Base-by-base conservation (phyloP, 2,797 vertebrate species). In the Acanthornis magna region DNA sequence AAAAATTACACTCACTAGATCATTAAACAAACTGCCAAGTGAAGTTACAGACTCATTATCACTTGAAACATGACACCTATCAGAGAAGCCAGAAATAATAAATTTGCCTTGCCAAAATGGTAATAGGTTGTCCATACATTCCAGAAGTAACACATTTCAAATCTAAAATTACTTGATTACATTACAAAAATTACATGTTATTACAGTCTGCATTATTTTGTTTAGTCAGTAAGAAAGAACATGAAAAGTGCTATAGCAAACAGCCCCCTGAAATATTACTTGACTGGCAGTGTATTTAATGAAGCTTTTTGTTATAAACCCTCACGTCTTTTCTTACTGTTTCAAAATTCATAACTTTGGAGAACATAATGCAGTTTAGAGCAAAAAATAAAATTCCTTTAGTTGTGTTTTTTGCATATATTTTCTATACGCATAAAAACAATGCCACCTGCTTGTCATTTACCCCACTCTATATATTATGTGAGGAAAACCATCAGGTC, bases 11-110 rank as follows among this genome's bases (percentile, higher is more conserved):
- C 51, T 83, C 82, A 91, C n/a, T 45, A 89, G 88, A 75, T 91
- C 92, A 95, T 92, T 93, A 96, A 91, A 54, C 80, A 95, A 86
- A 40, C 71, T 92, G 84, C 80, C 94, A 94, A 96, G 45, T 42
- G 60, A 96, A 96, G 89, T 95, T 96, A 95, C 45, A 93, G 72
- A 91, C 67, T 90, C 76, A 86, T 97, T 91, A 96, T 80, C 75
- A 61, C 54, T 94, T 95, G 93, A 92, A 93, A 97, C 93, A 88
- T 60, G 77, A 85, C 66, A 96, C 60, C 53, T 90, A 67, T 87
- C 91, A 53, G 73, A 95, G 63, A 34, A 92, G 87, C 71, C 78
- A 91, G 72, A 90, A 93, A 91, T 92, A 95, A 87, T 82, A 95
- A 74, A 95, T 92, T 51, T 67, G 27, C 63, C 70, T 87, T 89